These are phyloP conservation scores for Irena cyanogastra DNA, from an alignment of 2,113 vertebrate species.

Conservation along the genomic window DNA sequence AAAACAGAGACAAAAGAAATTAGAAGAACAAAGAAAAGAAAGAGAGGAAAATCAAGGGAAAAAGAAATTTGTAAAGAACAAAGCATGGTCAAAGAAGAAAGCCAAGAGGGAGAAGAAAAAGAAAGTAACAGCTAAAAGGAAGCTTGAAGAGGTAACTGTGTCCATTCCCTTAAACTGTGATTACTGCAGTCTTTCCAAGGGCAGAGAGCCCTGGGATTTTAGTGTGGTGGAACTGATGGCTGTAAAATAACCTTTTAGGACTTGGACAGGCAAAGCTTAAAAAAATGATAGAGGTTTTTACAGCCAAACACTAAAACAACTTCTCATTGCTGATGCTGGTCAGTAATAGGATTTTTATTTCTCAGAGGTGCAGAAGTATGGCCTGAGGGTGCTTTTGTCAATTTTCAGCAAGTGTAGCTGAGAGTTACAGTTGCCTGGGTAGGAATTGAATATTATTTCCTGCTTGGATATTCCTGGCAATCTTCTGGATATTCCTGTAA, in stretches of 20 bases:
- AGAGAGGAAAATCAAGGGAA: slow-evolving; percentile 42
- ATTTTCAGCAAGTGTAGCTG: background rate
- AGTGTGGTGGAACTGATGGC: background rate
- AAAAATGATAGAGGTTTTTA: background rate
- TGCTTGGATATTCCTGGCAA: background rate
- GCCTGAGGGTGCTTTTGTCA: background rate
- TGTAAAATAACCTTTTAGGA: background rate
- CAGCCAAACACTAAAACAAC: background rate
- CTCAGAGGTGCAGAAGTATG: background rate
- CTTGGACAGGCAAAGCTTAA: background rate
- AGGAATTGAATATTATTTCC: background rate
- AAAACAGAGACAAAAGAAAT: slow-evolving; percentile 83
- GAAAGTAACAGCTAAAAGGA: slow-evolving; percentile 83
- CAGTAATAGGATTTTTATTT: background rate
- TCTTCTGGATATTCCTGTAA: background rate
- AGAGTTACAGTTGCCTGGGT: background rate
- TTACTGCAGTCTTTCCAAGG: background rate
- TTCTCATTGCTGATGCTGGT: background rate
- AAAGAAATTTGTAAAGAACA: slow-evolving; percentile 77
- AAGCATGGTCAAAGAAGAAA: slow-evolving; percentile 96
- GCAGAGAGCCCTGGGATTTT: background rate
- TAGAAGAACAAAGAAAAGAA: slow-evolving; percentile 74
- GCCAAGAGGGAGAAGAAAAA: slow-evolving; percentile 82
- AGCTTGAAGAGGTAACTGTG: slow-evolving; percentile 75
- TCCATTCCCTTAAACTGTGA: background rate